Evolutionary conservation across 2,797 vertebrate species (phyloP).

Genomic region (Todus mexicanus): DNA sequence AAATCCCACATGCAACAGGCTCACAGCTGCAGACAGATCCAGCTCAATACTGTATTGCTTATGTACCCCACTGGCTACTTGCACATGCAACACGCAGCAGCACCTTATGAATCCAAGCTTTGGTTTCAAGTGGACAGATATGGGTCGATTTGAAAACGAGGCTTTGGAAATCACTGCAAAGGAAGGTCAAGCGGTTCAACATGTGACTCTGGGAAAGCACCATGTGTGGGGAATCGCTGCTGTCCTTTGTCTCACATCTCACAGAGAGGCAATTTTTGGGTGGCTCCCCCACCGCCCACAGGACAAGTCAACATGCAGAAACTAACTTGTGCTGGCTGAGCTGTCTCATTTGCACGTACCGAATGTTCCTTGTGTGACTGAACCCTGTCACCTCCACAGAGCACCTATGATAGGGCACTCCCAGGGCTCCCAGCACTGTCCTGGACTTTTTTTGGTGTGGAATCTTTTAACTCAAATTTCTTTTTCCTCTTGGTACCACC

Average conservation of each 20-base stretch:
- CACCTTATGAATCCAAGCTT: not conserved
- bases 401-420: not conserved
- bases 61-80: not conserved
- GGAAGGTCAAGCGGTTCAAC: not conserved
- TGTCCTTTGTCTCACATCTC: not conserved
- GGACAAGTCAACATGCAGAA: not conserved
- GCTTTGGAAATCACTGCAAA: not conserved
- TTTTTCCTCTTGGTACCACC: not conserved
- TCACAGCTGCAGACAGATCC: not conserved
- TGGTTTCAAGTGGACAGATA: not conserved
- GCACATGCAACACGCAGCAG: rapidly evolving
- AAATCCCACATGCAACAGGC: not conserved
- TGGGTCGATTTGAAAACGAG: rapidly evolving
- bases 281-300: rapidly evolving
- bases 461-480: not conserved
- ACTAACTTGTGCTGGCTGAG: not conserved
- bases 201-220: not conserved
- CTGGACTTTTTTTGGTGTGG: not conserved
- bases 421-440: not conserved
- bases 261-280: not conserved
- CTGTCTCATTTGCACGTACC: rapidly evolving
- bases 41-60: rapidly evolving
- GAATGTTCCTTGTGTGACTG: not conserved
- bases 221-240: not conserved
- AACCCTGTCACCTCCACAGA: not conserved